Base-by-base conservation (phyloP, 1,140 invertebrate species). In the Onthophagus taurus region DNA sequence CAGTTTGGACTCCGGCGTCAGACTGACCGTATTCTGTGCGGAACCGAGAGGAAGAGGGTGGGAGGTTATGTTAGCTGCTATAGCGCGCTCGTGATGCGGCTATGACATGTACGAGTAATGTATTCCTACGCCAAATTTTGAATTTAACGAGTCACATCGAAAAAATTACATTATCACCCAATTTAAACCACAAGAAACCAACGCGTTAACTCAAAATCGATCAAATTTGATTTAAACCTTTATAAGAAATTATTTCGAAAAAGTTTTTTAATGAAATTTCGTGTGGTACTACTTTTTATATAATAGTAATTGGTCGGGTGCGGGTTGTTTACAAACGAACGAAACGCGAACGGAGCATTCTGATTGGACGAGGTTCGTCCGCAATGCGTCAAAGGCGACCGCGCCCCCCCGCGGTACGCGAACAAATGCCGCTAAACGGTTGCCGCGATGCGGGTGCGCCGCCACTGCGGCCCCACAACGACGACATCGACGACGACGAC, bases 301-400 rank as follows among this genome's bases (percentile, higher is more conserved):
- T 62, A 67, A 68, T 63, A 67, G 66, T 61, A 64, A 69, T 65
- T 65, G 52, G 68, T 72, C 70, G 74, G 76, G 71, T 71, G 73
- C 73, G 72, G 74, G 71, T 67, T 73, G 72, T 75, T 72, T 74
- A 74, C 72, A 72, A 37, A 69, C 71, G 72, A 70, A 55, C 57
- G 53, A 19, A 51, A 50, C 41, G 45, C 38, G n/a, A n/a, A 41
- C 21, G 38, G 14, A 57, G 67, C 65, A 58, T 67, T 65, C 63
- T 60, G 74, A 82, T 83, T 81, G 80, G 80, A 72, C 71, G 69
- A 61, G 69, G 72, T 73, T 74, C 76, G 83, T 80, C 81, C 82
- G 81, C 81, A 84, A 83, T 84, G 81, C 81, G 81, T 81, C 80
- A 83, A 74, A 67, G n/a, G n/a, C n/a, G n/a, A n/a, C n/a, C n/a